phyloP scores from a whole-genome alignment of 2,888 invertebrate species.

The Cordilura impudica region DNA sequence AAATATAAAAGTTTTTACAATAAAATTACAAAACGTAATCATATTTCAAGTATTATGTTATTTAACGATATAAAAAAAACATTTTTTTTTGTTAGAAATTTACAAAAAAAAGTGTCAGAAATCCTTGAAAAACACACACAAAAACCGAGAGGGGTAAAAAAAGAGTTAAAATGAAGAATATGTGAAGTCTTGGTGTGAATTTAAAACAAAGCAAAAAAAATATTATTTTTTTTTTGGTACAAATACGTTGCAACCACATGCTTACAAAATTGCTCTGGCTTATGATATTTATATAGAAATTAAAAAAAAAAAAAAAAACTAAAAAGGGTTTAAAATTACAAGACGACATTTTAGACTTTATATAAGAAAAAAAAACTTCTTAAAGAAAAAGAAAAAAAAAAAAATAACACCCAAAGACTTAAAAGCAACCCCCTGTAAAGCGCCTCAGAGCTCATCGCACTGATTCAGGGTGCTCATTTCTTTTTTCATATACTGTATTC shows the following conservation, averaged over 20 bases:
- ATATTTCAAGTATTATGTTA: conserved; percentile 54
- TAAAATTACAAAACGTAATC: conserved; percentile 55
- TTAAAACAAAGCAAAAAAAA: neutral
- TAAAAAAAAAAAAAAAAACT: neutral
- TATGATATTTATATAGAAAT: conserved; percentile 14
- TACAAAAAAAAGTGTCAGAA: conserved; percentile 46
- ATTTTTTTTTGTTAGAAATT: conserved; percentile 18
- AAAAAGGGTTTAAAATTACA: conserved; percentile 56
- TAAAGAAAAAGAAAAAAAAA: conserved; percentile 9
- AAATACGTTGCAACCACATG: conserved; percentile 59
- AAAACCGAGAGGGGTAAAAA: conserved; percentile 18
- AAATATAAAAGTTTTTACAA: conserved; percentile 52
- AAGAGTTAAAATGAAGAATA: neutral
- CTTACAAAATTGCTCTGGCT: conserved; percentile 55
- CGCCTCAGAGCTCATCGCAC: neutral
- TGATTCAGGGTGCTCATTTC: conserved; percentile 48
- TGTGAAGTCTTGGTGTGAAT: conserved; percentile 33
- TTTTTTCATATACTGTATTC: neutral
- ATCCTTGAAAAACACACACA: conserved; percentile 34
- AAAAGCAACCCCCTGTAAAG: conserved; percentile 57
- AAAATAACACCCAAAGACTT: conserved; percentile 28
- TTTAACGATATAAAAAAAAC: conserved; percentile 36
- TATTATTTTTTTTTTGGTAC: conserved; percentile 6
- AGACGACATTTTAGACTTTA: conserved; percentile 24
- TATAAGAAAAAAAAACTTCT: conserved; percentile 27